Conservation (phyloP, 2,797 vertebrate genomes). For the Megaceryle alcyon region DNA sequence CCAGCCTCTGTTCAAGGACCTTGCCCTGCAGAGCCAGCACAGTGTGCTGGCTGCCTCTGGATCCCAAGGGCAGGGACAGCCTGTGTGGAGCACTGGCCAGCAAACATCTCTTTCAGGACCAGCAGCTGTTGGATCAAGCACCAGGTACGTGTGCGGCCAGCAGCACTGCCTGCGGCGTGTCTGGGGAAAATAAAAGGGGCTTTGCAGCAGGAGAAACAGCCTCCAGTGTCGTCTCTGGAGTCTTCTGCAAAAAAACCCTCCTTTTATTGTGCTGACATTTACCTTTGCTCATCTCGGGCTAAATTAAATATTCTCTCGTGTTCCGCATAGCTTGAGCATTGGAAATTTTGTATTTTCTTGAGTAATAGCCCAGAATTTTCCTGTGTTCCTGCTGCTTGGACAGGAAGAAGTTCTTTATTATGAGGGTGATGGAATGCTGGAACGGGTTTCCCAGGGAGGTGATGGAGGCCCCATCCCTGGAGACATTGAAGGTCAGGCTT, state of each 20-base stretch:
- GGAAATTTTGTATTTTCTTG: neutral
- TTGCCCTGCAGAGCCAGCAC: neutral
- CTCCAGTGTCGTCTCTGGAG: neutral
- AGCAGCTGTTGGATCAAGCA: neutral
- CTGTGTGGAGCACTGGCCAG: neutral
- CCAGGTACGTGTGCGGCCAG: slow-evolving; percentile 46
- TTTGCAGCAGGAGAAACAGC: neutral
- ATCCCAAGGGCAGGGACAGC: neutral
- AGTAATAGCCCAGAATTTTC: neutral
- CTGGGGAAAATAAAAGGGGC: neutral
- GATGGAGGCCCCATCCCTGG: neutral
- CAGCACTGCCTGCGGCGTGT: neutral
- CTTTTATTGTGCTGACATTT: neutral
- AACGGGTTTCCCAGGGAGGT: neutral
- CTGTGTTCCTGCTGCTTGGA: neutral
- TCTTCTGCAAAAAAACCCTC: neutral
- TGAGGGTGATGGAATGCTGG: neutral
- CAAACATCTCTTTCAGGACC: slow-evolving; percentile 48
- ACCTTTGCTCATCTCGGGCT: neutral
- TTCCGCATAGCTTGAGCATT: neutral
- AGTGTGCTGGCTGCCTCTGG: neutral
- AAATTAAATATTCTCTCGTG: neutral
- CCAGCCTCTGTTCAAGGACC: neutral
- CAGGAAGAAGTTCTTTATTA: neutral
- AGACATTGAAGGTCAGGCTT: neutral